These are phyloP conservation scores for Aporrectodea caliginosa DNA, from an alignment of 1,140 invertebrate genomes.

Conservation along the genomic window DNA sequence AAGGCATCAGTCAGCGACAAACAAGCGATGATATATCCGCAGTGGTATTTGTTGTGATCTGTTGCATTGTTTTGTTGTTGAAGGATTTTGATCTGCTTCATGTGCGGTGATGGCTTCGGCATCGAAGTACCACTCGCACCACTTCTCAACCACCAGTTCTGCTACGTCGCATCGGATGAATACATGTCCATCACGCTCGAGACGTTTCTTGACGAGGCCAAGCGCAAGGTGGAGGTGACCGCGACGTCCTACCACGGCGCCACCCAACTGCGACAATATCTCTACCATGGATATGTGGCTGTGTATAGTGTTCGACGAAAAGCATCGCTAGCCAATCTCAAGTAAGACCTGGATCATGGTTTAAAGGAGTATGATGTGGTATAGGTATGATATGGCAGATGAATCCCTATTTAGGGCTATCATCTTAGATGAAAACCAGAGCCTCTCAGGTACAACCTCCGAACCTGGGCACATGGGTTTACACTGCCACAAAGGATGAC, in stretches of 20 bases:
- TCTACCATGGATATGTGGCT: slow-evolving; percentile 89
- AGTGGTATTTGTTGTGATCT: background rate
- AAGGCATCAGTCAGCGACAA: no score
- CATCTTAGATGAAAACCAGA: no score
- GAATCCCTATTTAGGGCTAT: no score
- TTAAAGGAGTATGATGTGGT: no score
- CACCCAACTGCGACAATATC: slow-evolving; percentile 45
- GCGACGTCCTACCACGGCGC: slow-evolving; percentile 93
- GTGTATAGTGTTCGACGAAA: slow-evolving; percentile 92
- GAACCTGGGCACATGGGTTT: no score
- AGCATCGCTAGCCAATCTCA: slow-evolving; percentile 86
- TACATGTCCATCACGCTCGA: slow-evolving; percentile 78
- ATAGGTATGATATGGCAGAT: no score
- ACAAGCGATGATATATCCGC: no score
- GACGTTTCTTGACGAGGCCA: slow-evolving; percentile 83
- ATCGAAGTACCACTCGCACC: slow-evolving; percentile 85
- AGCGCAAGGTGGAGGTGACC: slow-evolving; percentile 79
- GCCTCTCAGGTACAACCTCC: no score
- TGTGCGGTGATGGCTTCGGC: slow-evolving; percentile 91
- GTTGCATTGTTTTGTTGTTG: background rate
- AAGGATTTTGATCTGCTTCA: slow-evolving; percentile 88
- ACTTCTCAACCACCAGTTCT: slow-evolving; percentile 79
- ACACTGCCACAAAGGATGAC: no score
- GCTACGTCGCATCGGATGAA: slow-evolving; percentile 74
- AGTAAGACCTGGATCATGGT: no score